A percentile compares a stretch with the other conserved stretches of the same genome.
Conservation (phyloP, 2,113 vertebrate genomes). For the Macquaria ambigua region DNA sequence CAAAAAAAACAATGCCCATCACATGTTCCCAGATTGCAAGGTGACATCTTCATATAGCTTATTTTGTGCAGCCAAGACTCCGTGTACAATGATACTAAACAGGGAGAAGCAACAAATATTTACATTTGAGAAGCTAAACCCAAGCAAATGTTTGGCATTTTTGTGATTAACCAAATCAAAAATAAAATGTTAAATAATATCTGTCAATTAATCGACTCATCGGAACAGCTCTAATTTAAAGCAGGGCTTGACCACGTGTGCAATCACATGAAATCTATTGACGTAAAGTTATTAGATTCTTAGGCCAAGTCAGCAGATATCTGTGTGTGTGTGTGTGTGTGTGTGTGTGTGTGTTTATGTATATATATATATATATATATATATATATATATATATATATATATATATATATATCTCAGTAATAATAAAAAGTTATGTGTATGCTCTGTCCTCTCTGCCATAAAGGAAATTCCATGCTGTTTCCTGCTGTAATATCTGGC, state of each 20-base stretch:
- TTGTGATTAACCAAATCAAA: background rate
- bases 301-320: too few relatives aligned
- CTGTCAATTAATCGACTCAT: background rate
- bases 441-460: background rate
- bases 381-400: too few relatives aligned
- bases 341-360: too few relatives aligned
- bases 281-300: background rate
- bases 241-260: background rate
- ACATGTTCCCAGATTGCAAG: background rate
- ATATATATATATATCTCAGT: background rate
- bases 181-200: background rate
- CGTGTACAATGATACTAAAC: background rate
- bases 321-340: too few relatives aligned
- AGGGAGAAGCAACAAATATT: background rate
- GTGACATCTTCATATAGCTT: background rate
- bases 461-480: conserved; percentile 9
- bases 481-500: conserved; percentile 49
- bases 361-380: too few relatives aligned
- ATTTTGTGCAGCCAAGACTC: background rate
- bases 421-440: background rate
- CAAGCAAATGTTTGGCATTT: background rate
- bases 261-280: background rate
- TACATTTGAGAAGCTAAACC: background rate
- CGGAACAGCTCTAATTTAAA: background rate
- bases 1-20: too few relatives aligned